Evolutionary conservation across 2,113 vertebrate species (phyloP).

Genomic region (Dicentrarchus labrax): DNA sequence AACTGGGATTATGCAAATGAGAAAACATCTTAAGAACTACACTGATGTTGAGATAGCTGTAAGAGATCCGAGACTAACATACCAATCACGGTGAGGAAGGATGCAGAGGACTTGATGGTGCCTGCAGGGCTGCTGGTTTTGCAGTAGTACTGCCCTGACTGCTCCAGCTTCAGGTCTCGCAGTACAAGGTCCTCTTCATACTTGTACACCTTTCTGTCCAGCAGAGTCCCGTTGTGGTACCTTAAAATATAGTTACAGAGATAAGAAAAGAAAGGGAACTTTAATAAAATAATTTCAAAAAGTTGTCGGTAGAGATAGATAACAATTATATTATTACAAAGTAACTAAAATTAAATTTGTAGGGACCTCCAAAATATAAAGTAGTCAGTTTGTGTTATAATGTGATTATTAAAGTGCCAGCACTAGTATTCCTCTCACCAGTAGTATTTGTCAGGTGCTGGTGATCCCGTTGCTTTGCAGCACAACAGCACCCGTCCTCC

Average conservation of each 20-base stretch:
- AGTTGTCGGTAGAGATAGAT: no score
- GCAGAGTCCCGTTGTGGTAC: constrained; percentile 94
- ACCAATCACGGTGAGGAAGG: constrained; percentile 90
- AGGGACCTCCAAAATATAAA: background rate
- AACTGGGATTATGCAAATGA: background rate
- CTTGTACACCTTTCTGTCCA: constrained; percentile 84
- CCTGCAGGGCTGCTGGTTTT: constrained; percentile 91
- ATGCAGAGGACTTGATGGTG: constrained; percentile 87
- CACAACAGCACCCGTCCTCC: constrained; percentile 92
- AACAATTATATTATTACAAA: background rate
- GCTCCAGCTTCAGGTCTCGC: constrained; percentile 79
- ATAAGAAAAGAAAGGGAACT: background rate
- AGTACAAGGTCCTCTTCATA: constrained; percentile 87
- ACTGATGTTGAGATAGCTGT: background rate
- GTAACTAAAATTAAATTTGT: background rate
- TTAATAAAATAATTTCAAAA: no score
- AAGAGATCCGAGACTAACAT: constrained; percentile 55
- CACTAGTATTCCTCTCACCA: constrained; percentile 86
- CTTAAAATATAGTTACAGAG: constrained; percentile 71
- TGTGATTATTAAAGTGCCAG: background rate
- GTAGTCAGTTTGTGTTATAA: background rate
- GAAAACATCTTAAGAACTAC: background rate
- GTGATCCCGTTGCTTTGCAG: constrained; percentile 91
- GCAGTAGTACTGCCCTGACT: constrained; percentile 92
- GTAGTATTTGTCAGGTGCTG: constrained; percentile 90